Percentiles rank a stretch among this genome's conserved stretches.
phyloP scores from a whole-genome alignment of 2,888 invertebrate genomes.

The Chymomyza amoena region DNA sequence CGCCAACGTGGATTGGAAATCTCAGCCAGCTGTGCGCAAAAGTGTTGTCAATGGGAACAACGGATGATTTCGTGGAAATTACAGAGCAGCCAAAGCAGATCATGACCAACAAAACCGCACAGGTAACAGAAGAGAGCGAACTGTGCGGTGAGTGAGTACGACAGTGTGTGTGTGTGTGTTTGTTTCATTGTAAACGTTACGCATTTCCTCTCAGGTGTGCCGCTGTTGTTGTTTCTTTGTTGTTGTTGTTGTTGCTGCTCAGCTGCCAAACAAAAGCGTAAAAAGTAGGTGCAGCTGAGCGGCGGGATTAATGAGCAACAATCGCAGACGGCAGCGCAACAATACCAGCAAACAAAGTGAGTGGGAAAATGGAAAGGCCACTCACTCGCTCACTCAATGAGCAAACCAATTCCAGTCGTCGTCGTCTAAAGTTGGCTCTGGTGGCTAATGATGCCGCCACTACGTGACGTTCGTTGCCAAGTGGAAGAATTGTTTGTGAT shows the following conservation, averaged over 20 bases:
- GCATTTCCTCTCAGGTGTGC: conserved; percentile 70
- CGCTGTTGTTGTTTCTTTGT: conserved; percentile 9
- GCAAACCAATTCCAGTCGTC: conserved; percentile 42
- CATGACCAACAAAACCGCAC: conserved; percentile 3
- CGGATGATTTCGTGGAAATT: conserved; percentile 60
- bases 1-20: conserved; percentile 68
- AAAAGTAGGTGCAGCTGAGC: conserved; percentile 64
- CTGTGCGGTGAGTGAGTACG: background rate
- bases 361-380: conserved; percentile 47
- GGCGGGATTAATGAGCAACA: conserved; percentile 66
- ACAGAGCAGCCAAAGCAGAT: conserved; percentile 15
- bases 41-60: background rate
- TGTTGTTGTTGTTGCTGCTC: too few relatives aligned
- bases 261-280: conserved; percentile 59
- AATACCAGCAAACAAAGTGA: conserved; percentile 40
- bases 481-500: conserved; percentile 62
- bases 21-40: conserved; percentile 42
- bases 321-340: conserved; percentile 45
- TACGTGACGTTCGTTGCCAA: conserved; percentile 70
- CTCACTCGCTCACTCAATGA: conserved; percentile 25
- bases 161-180: background rate
- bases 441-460: conserved; percentile 67
- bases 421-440: conserved; percentile 30
- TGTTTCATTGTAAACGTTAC: conserved; percentile 47
- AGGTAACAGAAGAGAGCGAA: background rate